Conservation (phyloP, 2,888 invertebrate genomes). For the Stegana nigrithorax region DNA sequence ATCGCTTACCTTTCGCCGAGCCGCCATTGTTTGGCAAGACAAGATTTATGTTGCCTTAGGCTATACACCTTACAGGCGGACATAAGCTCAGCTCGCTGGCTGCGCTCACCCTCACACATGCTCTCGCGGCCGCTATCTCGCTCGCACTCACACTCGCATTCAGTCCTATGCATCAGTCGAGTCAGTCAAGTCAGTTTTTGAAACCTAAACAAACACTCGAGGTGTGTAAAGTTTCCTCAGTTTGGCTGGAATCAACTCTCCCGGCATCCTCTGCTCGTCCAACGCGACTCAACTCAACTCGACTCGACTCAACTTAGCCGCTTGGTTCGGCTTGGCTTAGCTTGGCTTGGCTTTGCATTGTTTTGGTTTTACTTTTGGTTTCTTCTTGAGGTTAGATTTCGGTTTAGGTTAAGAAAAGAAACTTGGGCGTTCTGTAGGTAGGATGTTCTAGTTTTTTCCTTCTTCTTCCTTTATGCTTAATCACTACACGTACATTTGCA, state of each 20-base stretch:
- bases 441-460: not conserved
- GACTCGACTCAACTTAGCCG: too few relatives aligned
- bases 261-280: too few relatives aligned
- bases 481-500: conserved; percentile 62
- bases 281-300: too few relatives aligned
- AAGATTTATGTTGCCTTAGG: conserved; percentile 55
- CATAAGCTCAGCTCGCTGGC: conserved; percentile 38
- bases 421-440: too few relatives aligned
- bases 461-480: conserved; percentile 49
- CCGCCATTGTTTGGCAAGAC: conserved; percentile 45
- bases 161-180: not conserved
- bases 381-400: conserved; percentile 52
- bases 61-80: conserved; percentile 35
- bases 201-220: conserved; percentile 60
- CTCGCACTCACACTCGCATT: not conserved
- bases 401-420: conserved; percentile 43
- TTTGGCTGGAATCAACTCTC: not conserved
- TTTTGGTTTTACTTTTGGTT: conserved; percentile 56
- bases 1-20: conserved; percentile 23
- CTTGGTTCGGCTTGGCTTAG: conserved; percentile 43
- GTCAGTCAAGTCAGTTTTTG: conserved; percentile 28
- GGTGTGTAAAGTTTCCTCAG: conserved; percentile 55
- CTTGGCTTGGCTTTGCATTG: conserved; percentile 49
- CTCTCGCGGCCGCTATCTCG: not conserved
- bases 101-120: not conserved